Conservation (phyloP, 2,113 vertebrate genomes). For the Chamaetylas fuelleborni region DNA sequence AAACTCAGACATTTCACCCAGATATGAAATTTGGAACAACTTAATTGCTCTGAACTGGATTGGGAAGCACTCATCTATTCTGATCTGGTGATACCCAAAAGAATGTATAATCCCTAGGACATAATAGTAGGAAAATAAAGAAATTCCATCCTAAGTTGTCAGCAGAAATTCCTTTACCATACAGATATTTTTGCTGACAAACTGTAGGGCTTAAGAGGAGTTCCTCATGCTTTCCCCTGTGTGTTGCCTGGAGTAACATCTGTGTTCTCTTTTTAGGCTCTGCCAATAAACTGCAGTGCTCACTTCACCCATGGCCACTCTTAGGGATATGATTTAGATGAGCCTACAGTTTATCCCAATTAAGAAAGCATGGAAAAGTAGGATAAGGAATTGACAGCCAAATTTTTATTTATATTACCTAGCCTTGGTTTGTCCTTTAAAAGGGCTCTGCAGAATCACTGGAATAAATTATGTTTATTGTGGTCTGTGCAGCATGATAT, state of each 20-base stretch:
- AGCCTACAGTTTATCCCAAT: neutral
- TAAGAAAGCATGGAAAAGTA: neutral
- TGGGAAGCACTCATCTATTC: neutral
- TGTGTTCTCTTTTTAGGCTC: neutral
- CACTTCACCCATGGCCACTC: neutral
- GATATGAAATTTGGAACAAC: neutral
- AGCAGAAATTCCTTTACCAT: neutral
- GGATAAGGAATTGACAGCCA: neutral
- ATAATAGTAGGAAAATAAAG: neutral
- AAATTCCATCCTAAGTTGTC: neutral
- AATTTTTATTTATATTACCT: neutral
- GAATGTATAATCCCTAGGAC: neutral
- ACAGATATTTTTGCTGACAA: neutral
- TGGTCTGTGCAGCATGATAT: neutral
- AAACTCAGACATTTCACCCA: neutral
- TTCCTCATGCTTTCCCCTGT: neutral
- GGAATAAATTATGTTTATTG: neutral
- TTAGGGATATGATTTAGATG: neutral
- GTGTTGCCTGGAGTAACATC: neutral
- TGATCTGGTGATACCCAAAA: neutral
- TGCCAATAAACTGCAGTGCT: neutral
- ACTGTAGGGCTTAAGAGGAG: neutral
- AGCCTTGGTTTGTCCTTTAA: neutral
- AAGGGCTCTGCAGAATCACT: neutral
- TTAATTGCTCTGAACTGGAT: neutral